Base-by-base conservation (phyloP, 2,888 invertebrate genomes). In the Caenorhabditis sinica region DNA sequence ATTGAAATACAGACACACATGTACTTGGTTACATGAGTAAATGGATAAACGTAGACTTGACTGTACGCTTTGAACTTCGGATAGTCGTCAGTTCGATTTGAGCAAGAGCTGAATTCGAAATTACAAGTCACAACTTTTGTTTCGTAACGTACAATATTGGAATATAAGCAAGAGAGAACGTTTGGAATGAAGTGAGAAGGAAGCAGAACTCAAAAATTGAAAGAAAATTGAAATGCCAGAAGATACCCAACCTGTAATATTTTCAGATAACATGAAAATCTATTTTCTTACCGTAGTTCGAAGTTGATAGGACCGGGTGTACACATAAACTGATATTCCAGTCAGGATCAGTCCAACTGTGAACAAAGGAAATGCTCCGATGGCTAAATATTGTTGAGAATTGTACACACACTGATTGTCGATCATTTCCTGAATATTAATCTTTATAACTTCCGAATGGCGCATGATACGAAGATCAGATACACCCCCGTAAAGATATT, bases 1-100 rank as follows among this genome's bases (percentile, higher is more conserved):
- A 77, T 69, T 17, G 77, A 69, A 9, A 77, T 69, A 30, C 77
- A 77, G 53, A 77, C 77, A 53, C 77, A 77, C 77, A 77, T 77
- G 36, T 77, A 69, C 36, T 77, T 77, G 0, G 77, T 61, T 5
- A 69, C 51, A 51, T 61, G 69, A 2, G 53, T 60, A 5, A 77
- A 20, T 9, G 77, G 77, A 43, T 28, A 69, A 8, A 77, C 28
- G 28, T 69, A 77, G 2, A 69, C 20, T 11, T 25, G 15, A 43
- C 51, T 77, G 69, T 20, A 30, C 0, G 69, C n/a, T 69, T 77
- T 77, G 28, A 61, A 61, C 6, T 5, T 20, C 17, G 69, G 58
- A 28, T 33, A 58, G 0, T 51, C 13, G 2, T 60, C 40, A 0
- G 15, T 15, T 9, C 5, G n/a, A 0, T 8, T 23, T 1, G 66